Evolutionary conservation across 2,888 invertebrate species (phyloP).

Genomic region (Atrina japonica): DNA sequence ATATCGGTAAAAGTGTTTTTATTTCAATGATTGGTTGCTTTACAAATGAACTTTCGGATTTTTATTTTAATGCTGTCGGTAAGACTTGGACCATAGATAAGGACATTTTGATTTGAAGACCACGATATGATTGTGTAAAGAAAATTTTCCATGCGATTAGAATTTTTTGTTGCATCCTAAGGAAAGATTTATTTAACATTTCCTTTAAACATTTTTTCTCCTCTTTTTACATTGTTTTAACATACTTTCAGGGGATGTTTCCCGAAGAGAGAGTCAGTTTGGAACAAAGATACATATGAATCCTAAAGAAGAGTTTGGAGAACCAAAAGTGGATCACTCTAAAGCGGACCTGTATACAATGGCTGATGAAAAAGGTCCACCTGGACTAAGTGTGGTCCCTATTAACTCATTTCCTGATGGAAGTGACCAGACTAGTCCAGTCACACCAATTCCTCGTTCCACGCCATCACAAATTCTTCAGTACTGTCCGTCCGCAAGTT

Average conservation of each 20-base stretch:
- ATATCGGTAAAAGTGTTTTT: no score
- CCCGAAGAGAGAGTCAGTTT: slow-evolving; percentile 15
- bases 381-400: slow-evolving; percentile 26
- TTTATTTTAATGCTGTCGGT: no score
- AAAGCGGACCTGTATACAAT: slow-evolving; percentile 45
- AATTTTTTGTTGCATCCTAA: no score
- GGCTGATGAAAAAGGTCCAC: slow-evolving; percentile 35
- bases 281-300: slow-evolving; percentile 10
- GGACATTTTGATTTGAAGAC: no score
- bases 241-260: slow-evolving; percentile 13
- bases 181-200: no score
- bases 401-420: slow-evolving; percentile 57
- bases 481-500: slow-evolving; percentile 69
- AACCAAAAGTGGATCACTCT: slow-evolving; percentile 27
- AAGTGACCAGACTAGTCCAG: slow-evolving; percentile 74
- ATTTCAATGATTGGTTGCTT: no score
- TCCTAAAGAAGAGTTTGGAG: slow-evolving; percentile 28
- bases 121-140: no score
- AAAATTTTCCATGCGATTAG: no score
- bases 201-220: no score
- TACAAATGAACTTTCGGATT: no score
- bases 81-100: no score
- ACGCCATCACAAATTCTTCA: slow-evolving; percentile 64
- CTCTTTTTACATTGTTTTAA: no score
- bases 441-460: slow-evolving; percentile 56